Conservation (phyloP, 2,797 vertebrate species). For the Lutra lutra region DNA sequence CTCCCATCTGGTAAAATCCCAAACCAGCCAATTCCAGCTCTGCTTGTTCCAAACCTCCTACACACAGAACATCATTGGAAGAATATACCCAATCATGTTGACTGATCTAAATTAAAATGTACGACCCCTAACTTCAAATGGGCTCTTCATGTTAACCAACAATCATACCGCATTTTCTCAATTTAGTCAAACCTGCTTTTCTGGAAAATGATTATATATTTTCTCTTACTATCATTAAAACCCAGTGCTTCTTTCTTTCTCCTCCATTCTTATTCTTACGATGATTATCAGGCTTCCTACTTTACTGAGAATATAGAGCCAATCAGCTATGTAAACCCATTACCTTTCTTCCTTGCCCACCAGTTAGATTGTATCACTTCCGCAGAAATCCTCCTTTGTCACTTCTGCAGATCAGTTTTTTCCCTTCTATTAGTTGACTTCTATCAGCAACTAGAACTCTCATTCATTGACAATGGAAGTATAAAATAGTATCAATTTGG, state of each 20-base stretch:
- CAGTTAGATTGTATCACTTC: not conserved
- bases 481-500: not conserved
- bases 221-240: not conserved
- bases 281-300: not conserved
- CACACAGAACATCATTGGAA: not conserved
- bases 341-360: too few relatives aligned
- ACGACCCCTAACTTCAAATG: not conserved
- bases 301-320: not conserved
- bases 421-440: not conserved
- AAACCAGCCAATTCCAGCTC: not conserved
- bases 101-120: not conserved
- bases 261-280: not conserved
- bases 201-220: not conserved
- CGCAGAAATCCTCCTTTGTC: not conserved
- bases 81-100: not conserved
- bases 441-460: not conserved
- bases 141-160: not conserved
- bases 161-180: not conserved
- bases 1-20: not conserved
- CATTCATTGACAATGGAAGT: not conserved
- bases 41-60: not conserved
- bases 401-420: not conserved
- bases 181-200: not conserved
- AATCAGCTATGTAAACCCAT: not conserved
- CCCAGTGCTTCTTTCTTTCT: not conserved